These are phyloP conservation scores for Neostethus bicornis DNA, from an alignment of 2,797 vertebrate species.

Conservation along the genomic window DNA sequence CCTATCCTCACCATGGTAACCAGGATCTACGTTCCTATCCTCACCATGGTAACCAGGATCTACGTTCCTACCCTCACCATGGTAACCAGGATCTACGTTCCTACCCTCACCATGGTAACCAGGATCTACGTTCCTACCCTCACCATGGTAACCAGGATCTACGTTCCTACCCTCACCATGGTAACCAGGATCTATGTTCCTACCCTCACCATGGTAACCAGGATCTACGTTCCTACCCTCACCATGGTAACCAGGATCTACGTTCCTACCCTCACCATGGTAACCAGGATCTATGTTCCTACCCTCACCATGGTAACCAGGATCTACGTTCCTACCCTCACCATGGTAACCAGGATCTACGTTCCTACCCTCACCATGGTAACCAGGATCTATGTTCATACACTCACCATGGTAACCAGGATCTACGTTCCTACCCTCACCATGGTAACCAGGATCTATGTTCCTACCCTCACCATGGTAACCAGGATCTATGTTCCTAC, in stretches of 20 bases:
- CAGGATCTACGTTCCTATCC: no score
- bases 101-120: no score
- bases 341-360: rapidly evolving
- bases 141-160: rapidly evolving
- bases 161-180: no score
- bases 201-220: rapidly evolving
- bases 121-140: not conserved
- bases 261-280: not conserved
- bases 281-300: no score
- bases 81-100: no score
- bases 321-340: not conserved
- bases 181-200: not conserved
- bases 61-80: not conserved
- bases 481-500: no score
- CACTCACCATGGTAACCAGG: rapidly evolving
- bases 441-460: not conserved
- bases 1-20: not conserved
- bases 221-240: no score
- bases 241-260: not conserved
- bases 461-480: not conserved
- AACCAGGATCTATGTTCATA: not conserved
- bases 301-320: no score
- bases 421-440: no score
- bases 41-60: not conserved
- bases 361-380: no score